These are phyloP conservation scores for Rhodophaea formosa DNA, from an alignment of 2,888 invertebrate species.

Conservation along the genomic window DNA sequence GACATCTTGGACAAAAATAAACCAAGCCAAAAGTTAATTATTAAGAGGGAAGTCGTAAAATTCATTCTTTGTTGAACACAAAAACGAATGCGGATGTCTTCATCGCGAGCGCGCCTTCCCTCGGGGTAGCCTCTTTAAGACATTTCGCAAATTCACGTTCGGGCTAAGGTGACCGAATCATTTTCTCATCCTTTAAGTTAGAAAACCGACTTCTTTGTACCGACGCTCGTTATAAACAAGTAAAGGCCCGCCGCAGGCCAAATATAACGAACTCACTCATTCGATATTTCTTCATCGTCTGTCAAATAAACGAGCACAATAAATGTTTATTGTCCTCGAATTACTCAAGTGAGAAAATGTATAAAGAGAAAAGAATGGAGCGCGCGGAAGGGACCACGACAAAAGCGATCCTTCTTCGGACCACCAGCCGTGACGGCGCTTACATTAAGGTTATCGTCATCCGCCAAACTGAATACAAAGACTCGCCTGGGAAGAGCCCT, in stretches of 20 bases:
- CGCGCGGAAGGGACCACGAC: constrained; percentile 74
- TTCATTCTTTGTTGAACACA: constrained; percentile 57
- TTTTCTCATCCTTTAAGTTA: constrained; percentile 48
- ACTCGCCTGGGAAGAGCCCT: constrained; percentile 61
- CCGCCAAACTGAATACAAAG: constrained; percentile 78
- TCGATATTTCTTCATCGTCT: constrained; percentile 74
- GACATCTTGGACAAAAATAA: constrained; percentile 35
- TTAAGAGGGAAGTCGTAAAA: constrained; percentile 64
- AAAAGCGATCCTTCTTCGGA: constrained; percentile 78
- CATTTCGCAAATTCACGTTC: constrained; percentile 58
- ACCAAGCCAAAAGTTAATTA: constrained; percentile 53
- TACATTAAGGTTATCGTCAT: constrained; percentile 80
- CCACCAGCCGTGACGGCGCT: constrained; percentile 78
- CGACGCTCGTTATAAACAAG: constrained; percentile 55
- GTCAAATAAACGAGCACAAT: constrained; percentile 77
- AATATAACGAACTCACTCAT: constrained; percentile 68
- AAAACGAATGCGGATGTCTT: constrained; percentile 64
- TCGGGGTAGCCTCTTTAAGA: constrained; percentile 47
- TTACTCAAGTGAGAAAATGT: constrained; percentile 79
- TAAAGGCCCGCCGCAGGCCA: constrained; percentile 40
- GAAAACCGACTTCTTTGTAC: constrained; percentile 44
- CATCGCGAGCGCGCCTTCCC: constrained; percentile 44
- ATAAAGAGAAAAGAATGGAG: constrained; percentile 76
- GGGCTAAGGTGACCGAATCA: constrained; percentile 50
- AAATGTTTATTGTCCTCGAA: constrained; percentile 80